Conservation (phyloP, 2,797 vertebrate genomes). For the Catamblyrhynchus diadema region DNA sequence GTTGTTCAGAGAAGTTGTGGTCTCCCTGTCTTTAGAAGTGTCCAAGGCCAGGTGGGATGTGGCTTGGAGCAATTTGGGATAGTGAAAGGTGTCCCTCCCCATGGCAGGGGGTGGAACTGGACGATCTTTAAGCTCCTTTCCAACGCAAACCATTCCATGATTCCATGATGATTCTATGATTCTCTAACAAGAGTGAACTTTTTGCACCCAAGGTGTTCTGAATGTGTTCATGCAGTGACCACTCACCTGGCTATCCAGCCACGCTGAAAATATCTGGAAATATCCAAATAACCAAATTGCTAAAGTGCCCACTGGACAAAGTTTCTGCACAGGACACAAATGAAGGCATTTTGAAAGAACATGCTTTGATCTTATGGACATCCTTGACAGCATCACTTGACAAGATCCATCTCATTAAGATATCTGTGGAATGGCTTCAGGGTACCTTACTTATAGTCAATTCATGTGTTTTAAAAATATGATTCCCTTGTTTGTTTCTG, state of each 20-base stretch:
- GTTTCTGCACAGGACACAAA: not conserved
- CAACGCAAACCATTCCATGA: not conserved
- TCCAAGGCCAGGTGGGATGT: not conserved
- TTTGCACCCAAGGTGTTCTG: not conserved
- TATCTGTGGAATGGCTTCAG: not conserved
- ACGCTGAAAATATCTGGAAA: not conserved
- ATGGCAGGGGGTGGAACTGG: not conserved
- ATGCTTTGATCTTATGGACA: not conserved
- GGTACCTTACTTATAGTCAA: not conserved
- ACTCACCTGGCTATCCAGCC: not conserved
- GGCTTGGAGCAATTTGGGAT: rapidly evolving
- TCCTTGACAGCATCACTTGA: not conserved
- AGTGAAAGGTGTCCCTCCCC: not conserved
- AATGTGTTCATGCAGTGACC: not conserved
- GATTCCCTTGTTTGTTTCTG: not conserved
- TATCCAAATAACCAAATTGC: not conserved
- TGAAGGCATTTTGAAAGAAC: not conserved
- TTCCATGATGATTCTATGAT: not conserved
- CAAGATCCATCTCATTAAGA: not conserved
- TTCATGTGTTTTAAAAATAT: not conserved
- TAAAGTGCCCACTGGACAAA: not conserved
- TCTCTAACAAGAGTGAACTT: not conserved
- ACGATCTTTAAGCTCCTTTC: not conserved
- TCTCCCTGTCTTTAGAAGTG: not conserved
- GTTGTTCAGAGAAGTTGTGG: not conserved